Evolutionary conservation across 64 coral and sea anemone genomes (phyloP).

Genomic region (Orbicella faveolata): DNA sequence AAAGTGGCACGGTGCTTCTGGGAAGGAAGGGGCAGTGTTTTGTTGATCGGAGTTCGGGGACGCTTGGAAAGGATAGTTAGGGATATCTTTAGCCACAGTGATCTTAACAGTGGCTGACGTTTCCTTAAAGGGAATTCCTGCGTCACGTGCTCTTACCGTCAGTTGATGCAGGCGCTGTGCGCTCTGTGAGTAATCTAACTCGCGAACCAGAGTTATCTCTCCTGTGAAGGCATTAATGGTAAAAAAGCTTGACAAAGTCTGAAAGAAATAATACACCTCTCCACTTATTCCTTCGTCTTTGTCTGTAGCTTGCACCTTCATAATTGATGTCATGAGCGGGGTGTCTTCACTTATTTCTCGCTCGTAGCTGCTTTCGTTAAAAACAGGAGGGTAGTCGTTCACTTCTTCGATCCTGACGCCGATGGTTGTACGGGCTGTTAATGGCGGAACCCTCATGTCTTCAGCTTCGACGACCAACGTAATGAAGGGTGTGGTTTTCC

Average conservation of each 20-base stretch:
- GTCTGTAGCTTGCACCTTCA: constrained; percentile 59
- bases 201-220: constrained; percentile 43
- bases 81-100: constrained; percentile 47
- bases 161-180: constrained; percentile 53
- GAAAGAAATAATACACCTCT: constrained; percentile 60
- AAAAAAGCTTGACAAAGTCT: constrained; percentile 53
- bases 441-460: constrained; percentile 60
- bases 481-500: constrained; percentile 19
- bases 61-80: constrained; percentile 40
- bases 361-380: constrained; percentile 57
- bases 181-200: constrained; percentile 65
- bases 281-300: constrained; percentile 56
- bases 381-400: constrained; percentile 60
- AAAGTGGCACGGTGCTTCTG: constrained; percentile 28
- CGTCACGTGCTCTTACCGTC: constrained; percentile 64
- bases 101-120: constrained; percentile 46
- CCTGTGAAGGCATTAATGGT: constrained; percentile 75
- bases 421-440: constrained; percentile 33
- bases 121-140: constrained; percentile 38
- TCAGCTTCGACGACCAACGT: constrained; percentile 62
- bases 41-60: not conserved
- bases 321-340: constrained; percentile 13
- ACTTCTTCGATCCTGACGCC: constrained; percentile 46
- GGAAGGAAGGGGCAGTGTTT: constrained; percentile 53
- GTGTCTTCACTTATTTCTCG: constrained; percentile 65